phyloP scores from a whole-genome alignment of 2,888 invertebrate genomes.

The Acanthopleura granulata region DNA sequence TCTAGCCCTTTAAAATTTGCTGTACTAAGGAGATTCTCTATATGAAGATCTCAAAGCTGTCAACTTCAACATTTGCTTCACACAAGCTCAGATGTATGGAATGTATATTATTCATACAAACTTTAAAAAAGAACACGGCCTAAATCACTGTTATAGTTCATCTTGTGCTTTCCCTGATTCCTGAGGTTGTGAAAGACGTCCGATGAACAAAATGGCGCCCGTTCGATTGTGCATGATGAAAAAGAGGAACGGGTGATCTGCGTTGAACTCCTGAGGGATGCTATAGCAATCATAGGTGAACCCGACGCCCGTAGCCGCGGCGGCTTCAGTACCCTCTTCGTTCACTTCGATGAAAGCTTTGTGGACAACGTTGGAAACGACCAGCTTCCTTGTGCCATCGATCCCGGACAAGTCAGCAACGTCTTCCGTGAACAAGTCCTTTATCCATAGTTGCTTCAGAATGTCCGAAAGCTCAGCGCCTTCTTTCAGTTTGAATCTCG shows the following conservation, averaged over 20 bases:
- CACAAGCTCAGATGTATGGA: too few relatives aligned
- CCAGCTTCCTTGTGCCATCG: constrained; percentile 40
- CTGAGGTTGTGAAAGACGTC: background rate
- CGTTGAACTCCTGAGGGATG: constrained; percentile 35
- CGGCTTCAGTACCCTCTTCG: constrained; percentile 9
- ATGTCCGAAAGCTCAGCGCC: constrained; percentile 22
- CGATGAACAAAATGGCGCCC: constrained; percentile 46
- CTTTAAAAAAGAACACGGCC: too few relatives aligned
- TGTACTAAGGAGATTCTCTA: too few relatives aligned
- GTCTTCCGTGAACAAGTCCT: constrained; percentile 18
- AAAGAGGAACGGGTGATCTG: constrained; percentile 52
- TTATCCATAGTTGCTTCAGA: constrained; percentile 12
- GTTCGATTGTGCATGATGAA: constrained; percentile 6
- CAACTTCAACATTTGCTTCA: too few relatives aligned
- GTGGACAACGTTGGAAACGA: constrained; percentile 59
- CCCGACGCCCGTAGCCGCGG: constrained; percentile 35
- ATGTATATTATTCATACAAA: too few relatives aligned
- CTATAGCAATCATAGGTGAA: constrained; percentile 27
- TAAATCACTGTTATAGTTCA: background rate
- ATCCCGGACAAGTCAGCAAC: constrained; percentile 22
- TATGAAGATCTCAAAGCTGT: too few relatives aligned
- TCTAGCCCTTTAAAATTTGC: too few relatives aligned
- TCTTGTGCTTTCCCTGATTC: background rate
- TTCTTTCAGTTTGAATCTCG: constrained; percentile 19
- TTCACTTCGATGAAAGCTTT: constrained; percentile 63